These are phyloP conservation scores for Etheostoma nigrum DNA, from an alignment of 2,797 vertebrate species.

Conservation along the genomic window DNA sequence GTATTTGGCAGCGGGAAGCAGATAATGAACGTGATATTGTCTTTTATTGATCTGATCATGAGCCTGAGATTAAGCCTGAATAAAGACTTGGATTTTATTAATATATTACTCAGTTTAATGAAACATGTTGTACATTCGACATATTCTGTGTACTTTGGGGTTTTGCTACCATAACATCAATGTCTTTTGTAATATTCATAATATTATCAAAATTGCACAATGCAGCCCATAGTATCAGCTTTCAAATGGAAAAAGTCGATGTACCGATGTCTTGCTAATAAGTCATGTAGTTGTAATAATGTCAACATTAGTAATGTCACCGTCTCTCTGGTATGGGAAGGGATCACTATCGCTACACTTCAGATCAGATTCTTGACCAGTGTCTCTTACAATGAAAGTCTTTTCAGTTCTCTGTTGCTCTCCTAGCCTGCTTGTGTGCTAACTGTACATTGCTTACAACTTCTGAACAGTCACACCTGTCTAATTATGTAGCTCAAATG, in stretches of 20 bases:
- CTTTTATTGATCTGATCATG: slow-evolving; percentile 6
- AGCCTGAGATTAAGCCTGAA: background rate
- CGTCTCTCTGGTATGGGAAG: background rate
- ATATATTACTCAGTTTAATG: background rate
- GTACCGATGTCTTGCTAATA: background rate
- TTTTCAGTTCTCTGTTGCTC: background rate
- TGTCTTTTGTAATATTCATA: background rate
- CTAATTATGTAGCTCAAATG: background rate
- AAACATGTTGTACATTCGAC: background rate
- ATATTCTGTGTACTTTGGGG: background rate
- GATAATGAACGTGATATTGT: background rate
- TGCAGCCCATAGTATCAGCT: background rate
- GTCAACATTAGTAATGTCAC: too few relatives aligned
- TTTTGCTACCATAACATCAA: background rate
- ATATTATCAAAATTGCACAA: background rate
- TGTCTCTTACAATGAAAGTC: background rate
- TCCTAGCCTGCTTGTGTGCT: background rate
- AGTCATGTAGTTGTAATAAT: background rate
- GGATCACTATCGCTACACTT: background rate
- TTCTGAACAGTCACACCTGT: background rate
- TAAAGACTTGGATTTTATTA: background rate
- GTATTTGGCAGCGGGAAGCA: background rate
- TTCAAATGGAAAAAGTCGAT: background rate
- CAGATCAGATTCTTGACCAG: background rate
- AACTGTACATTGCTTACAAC: background rate